Evolutionary conservation across 2,888 invertebrate genomes (phyloP), one percentile per base, ranked within the genome.

Genomic region (Macroteleia sp.): DNA sequence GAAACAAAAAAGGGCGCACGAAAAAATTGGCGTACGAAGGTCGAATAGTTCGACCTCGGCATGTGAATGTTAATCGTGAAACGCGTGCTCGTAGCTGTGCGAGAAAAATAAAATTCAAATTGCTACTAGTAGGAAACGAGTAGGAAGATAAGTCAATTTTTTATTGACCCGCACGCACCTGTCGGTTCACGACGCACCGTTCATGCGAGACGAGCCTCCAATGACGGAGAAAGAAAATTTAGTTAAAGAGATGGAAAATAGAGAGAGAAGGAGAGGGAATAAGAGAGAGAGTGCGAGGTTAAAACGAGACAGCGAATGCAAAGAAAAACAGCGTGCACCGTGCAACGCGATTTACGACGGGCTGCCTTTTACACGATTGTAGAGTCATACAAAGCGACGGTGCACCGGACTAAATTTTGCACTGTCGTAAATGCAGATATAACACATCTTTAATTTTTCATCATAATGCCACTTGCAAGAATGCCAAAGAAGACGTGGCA

Each of bases 101-200:
- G 44, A 70, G 36, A 39, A 62, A 62, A 64, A 50, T 66, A 66
- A 74, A 64, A 74, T 57, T 73, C 44, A 74, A 73, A 44, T 66
- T 57, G 57, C 73, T 66, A 74, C 57, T 52, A 57, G 64, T 64
- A 36, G 64, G 41, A 61, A 71, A 46, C 39, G 54, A 32, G 61
- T 44, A 39, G 77, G 77, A 56, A 59, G 64, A 78, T 70, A 66
- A 69, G 74, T 75, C 61, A 66, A 75, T 78, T 78, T 78, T 78
- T 75, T 61, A 75, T 52, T 50, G 70, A 70, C 48, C 56, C 44
- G 44, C 56, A 66, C 66, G 74, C 66, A 74, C 59, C 59, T 74
- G 74, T 74, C 59, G 36, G 46, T 44, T 34, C 12, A 46, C 10
- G 9, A 28, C 39, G 62, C 54, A 50, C n/a, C n/a, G n/a, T 22